Evolutionary conservation across 2,888 invertebrate species (phyloP).

Genomic region (Neria commutata): DNA sequence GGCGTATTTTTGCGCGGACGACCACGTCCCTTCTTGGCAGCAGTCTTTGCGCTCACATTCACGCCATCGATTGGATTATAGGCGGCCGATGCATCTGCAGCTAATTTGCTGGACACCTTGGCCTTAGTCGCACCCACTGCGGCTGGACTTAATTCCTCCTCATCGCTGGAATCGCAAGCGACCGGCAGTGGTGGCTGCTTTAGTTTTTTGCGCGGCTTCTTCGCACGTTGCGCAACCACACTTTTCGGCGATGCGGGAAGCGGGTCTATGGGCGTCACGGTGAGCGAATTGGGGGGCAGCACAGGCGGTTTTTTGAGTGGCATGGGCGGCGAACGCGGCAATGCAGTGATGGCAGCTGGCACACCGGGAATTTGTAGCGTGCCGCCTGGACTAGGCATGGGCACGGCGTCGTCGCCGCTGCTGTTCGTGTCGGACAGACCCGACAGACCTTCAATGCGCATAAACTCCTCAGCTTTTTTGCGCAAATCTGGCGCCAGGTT

Average conservation of each 20-base stretch:
- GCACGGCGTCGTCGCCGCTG: slow-evolving; percentile 43
- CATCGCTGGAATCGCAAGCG: slow-evolving; percentile 50
- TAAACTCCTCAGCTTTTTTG: slow-evolving; percentile 32
- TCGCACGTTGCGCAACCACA: slow-evolving; percentile 35
- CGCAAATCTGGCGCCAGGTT: slow-evolving; percentile 36
- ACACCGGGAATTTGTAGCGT: slow-evolving; percentile 52
- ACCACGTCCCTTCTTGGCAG: slow-evolving; percentile 60
- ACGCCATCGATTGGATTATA: too few species aligned
- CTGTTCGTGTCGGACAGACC: slow-evolving; percentile 47
- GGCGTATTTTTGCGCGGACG: slow-evolving; percentile 62
- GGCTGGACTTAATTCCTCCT: slow-evolving; percentile 40
- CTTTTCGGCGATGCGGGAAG: slow-evolving; percentile 43
- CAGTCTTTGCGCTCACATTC: slow-evolving; percentile 14
- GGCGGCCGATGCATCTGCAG: slow-evolving; percentile 3
- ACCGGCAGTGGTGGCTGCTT: slow-evolving; percentile 31
- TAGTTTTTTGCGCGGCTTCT: slow-evolving; percentile 47
- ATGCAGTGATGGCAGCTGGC: slow-evolving; percentile 50
- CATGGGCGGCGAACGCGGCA: slow-evolving; percentile 35
- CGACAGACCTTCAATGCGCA: slow-evolving; percentile 37
- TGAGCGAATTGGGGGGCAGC: slow-evolving; percentile 44
- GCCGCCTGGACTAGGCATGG: slow-evolving; percentile 48
- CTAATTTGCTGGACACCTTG: slow-evolving; percentile 26
- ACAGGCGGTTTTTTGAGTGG: slow-evolving; percentile 10
- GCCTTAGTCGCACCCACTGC: slow-evolving; percentile 9
- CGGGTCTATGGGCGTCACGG: slow-evolving; percentile 47